phyloP scores from a whole-genome alignment of 2,797 vertebrate species.

The Triplophysa yarkandensis region DNA sequence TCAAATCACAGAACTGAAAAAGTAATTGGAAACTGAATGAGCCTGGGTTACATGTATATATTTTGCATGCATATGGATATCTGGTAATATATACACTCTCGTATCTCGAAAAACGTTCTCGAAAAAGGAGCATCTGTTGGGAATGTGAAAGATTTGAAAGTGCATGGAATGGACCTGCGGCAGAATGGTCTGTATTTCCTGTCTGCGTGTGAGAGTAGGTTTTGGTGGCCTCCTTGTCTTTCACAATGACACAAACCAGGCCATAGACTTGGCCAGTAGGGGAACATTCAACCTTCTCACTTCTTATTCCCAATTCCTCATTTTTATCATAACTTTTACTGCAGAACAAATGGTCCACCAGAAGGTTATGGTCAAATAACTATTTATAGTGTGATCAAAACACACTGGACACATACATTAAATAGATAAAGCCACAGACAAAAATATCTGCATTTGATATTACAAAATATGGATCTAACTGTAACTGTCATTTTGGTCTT shows the following conservation, averaged over 20 bases:
- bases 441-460: not conserved
- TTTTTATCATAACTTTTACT: constrained; percentile 66
- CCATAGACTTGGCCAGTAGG: constrained; percentile 61
- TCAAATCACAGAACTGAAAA: constrained; percentile 12
- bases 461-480: not conserved
- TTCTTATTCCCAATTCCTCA: constrained; percentile 87
- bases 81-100: constrained; percentile 49
- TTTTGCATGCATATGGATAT: not conserved
- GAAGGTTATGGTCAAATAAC: constrained; percentile 57
- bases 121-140: constrained; percentile 51
- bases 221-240: constrained; percentile 77
- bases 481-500: not conserved
- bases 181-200: constrained; percentile 66
- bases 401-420: constrained; percentile 3
- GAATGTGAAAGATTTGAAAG: constrained; percentile 47
- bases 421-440: not conserved
- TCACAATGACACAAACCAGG: constrained; percentile 77
- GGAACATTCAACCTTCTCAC: constrained; percentile 80
- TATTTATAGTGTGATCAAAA: constrained; percentile 66
- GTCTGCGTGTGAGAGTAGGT: constrained; percentile 69
- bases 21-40: not conserved
- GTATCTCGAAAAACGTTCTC: constrained; percentile 48
- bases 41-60: constrained; percentile 1
- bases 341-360: constrained; percentile 65
- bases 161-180: constrained; percentile 61